Base-by-base conservation (phyloP, 2,888 invertebrate species). In the Boloria euphrosyne region DNA sequence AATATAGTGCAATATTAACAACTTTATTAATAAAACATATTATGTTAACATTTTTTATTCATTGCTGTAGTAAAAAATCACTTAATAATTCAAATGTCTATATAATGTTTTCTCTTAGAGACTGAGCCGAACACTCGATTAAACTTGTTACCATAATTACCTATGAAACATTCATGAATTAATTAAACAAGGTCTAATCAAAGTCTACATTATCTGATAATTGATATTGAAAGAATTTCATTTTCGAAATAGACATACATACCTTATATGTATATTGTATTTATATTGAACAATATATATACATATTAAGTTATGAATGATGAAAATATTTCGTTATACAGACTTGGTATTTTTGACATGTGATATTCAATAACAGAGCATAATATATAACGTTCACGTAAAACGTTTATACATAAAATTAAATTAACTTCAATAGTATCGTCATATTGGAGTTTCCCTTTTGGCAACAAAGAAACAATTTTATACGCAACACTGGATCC, bases 391-490 rank as follows among this genome's bases (percentile, higher is more conserved):
- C 49, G 49, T 38, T 49, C 38, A 47, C 31, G 22, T 59, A 27
- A 59, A 59, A 61, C 43, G 51, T 61, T 61, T 59, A 47, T 64
- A 31, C 57, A n/a, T 14, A 52, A 31, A 31, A 47, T 67, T 54
- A 31, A 59, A 65, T 53, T n/a, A 58, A 68, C 53, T 62, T 66
- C 53, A 53, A 68, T 63, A 60, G 51, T 66, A 54, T 51, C 47
- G 46, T 46, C 60, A 55, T 62, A 66, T 66, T 66, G 54, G 22
- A 58, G 53, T 58, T 51, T 61, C 55, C 54, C 54, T 58, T 68
- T 58, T 68, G 66, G 54, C 63, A 65, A 68, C 71, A 74, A 73
- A 72, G 71, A 62, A 66, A 66, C 66, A 67, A 61, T 65, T 70
- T 68, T 55, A 62, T 62, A 62, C 68, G 62, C 47, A 53, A 51